Evolutionary conservation across 2,888 invertebrate genomes (phyloP), one percentile per base, ranked within the genome.

Genomic region (Eugnorisma glareosa): DNA sequence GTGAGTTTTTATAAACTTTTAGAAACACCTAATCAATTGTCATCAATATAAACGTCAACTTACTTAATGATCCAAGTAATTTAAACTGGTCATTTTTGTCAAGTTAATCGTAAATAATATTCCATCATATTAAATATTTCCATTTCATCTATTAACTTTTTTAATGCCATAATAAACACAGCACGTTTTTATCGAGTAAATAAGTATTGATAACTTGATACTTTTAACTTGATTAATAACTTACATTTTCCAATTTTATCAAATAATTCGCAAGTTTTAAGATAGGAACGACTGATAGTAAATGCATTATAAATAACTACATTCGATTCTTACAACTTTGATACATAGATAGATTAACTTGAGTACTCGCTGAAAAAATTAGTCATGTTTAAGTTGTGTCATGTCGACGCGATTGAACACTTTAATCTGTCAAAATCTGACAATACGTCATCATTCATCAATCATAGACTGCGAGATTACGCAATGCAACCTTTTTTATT

Each of bases 1-100:
- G 99, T 99, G 97, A 98, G 98, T 88, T 75, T 79, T 83, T 45
- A 75, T 67, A 72, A 77, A 67, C 63, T 24, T n/a, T 54, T 40
- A 54, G 37, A 6, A 18, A 43, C 35, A 13, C 15, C 31, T 63
- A 18, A n/a, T n/a, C n/a, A n/a, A n/a, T n/a, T n/a, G 10, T 11
- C 15, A 5, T 51, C 35, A 35, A 43, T 43, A 43, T 57, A 61
- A 67, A 28, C 28, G 28, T 2, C 35, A 59, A 40, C 45, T 7
- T 24, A 40, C 5, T 18, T 7, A 61, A 28, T 35, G 2, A 15
- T 28, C 28, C 28, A 76, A 43, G 18, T 43, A 21, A 28, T 35
- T 40, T n/a, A 35, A 35, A 63, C 28, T 24, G 4, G 10, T 76
- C 0, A 59, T 31, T 77, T 37, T 18, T 15, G n/a, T 35, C 11